Percentiles rank a stretch among this genome's conserved stretches.
These are phyloP conservation scores for Puffinus mauretanicus DNA, from an alignment of 2,113 vertebrate species.

Conservation along the genomic window DNA sequence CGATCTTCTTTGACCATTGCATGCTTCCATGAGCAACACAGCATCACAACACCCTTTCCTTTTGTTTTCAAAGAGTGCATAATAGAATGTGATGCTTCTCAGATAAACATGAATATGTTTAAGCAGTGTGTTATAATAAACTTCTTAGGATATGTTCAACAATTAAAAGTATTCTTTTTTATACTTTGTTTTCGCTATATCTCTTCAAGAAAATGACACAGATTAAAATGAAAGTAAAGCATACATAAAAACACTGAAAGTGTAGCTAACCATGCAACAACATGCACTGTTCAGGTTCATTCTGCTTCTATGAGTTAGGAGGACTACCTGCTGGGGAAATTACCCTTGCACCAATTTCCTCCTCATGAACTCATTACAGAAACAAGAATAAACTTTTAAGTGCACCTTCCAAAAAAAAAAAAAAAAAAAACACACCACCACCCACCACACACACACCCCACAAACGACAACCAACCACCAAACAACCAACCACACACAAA, in stretches of 20 bases:
- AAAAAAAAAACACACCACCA: too few species aligned
- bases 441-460: too few species aligned
- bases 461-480: too few species aligned
- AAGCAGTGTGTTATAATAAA: neutral
- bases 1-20: neutral
- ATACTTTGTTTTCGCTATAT: rapidly evolving
- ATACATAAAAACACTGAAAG: neutral
- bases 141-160: neutral
- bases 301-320: neutral
- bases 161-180: neutral
- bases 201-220: neutral
- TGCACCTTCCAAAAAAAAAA: too few species aligned
- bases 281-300: neutral
- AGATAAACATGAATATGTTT: rapidly evolving
- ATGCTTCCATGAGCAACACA: neutral
- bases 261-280: neutral
- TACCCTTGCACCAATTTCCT: neutral
- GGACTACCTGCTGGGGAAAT: neutral
- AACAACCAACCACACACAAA: too few species aligned
- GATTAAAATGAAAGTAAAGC: neutral
- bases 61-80: neutral
- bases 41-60: neutral
- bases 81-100: neutral
- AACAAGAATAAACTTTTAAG: neutral
- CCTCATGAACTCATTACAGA: neutral